Percentiles rank a stretch among this genome's conserved stretches.
These are phyloP conservation scores for Clarias laeviceps DNA, from an alignment of 2,797 vertebrate genomes.

Conservation along the genomic window DNA sequence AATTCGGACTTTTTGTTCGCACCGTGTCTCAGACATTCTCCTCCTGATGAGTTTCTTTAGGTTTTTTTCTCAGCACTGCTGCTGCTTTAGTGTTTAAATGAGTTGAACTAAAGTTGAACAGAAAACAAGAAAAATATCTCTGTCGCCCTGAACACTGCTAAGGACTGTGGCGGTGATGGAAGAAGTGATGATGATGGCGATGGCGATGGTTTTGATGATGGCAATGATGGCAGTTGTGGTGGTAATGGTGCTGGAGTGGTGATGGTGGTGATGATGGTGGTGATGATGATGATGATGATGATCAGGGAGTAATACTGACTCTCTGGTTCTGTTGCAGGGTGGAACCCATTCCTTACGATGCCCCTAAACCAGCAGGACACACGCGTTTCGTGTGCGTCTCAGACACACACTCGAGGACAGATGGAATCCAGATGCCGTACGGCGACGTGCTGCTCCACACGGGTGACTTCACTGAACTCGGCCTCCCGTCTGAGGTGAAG, in stretches of 20 bases:
- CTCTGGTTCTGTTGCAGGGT: conserved; percentile 45
- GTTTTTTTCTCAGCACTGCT: too few species aligned
- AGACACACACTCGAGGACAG: conserved; percentile 90
- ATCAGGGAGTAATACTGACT: background rate
- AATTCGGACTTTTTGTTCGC: too few species aligned
- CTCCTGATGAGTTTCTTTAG: too few species aligned
- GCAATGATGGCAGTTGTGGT: too few species aligned
- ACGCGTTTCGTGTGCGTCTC: conserved; percentile 89
- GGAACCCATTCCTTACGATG: conserved; percentile 84
- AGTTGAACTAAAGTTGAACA: too few species aligned
- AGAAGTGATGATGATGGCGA: background rate
- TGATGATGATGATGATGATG: background rate
- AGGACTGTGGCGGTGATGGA: too few species aligned
- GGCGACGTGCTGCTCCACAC: conserved; percentile 90
- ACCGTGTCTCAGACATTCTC: too few species aligned
- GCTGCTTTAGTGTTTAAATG: too few species aligned
- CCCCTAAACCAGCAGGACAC: conserved; percentile 86
- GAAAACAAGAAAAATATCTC: too few species aligned
- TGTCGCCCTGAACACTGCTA: background rate
- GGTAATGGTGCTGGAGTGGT: background rate
- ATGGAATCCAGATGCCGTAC: conserved; percentile 92
- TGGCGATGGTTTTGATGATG: background rate
- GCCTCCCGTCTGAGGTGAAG: conserved; percentile 90
- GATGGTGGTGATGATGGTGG: background rate
- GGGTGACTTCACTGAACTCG: conserved; percentile 89